phyloP scores from a whole-genome alignment of 2,797 vertebrate genomes.

The Botia kubotai region DNA sequence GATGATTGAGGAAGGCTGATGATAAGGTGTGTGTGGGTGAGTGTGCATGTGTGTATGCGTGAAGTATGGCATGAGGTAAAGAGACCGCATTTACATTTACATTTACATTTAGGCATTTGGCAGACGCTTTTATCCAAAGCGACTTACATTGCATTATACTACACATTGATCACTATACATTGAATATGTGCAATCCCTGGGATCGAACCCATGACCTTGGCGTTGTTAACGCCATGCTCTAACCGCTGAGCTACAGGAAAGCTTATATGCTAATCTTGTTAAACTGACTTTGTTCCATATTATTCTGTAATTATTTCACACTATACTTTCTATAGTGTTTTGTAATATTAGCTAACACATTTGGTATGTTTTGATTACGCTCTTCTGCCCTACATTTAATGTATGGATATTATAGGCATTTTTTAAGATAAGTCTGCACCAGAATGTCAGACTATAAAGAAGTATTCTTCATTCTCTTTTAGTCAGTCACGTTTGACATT shows the following conservation, averaged over 20 bases:
- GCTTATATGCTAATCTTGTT: neutral
- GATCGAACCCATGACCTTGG: too few relatives aligned
- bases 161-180: too few relatives aligned
- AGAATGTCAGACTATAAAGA: neutral
- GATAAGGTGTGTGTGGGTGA: neutral
- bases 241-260: too few relatives aligned
- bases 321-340: neutral
- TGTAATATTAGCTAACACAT: neutral
- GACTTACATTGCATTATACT: too few relatives aligned
- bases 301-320: neutral
- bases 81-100: neutral
- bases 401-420: neutral
- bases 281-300: neutral
- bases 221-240: too few relatives aligned
- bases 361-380: neutral
- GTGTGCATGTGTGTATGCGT: neutral
- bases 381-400: neutral
- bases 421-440: neutral
- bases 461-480: neutral
- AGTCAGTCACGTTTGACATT: too few relatives aligned
- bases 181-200: too few relatives aligned
- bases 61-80: neutral
- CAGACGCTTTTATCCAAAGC: too few relatives aligned
- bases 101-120: too few relatives aligned
- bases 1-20: neutral